Evolutionary conservation across 2,797 vertebrate species (phyloP).

Genomic region (Pangasius larnaudii): DNA sequence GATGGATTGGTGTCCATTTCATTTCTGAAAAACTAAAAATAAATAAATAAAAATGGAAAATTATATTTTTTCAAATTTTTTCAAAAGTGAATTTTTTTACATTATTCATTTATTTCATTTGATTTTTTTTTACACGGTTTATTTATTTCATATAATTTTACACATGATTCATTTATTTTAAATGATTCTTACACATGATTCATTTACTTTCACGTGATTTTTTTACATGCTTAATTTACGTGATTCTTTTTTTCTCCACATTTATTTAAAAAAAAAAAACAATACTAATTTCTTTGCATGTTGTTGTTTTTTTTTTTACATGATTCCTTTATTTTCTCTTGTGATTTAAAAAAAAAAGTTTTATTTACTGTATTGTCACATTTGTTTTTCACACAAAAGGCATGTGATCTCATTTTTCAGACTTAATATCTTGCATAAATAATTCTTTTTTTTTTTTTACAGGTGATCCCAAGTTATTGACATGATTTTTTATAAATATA

Average conservation of each 20-base stretch:
- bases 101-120: neutral
- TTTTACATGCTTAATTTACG: neutral
- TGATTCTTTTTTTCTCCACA: neutral
- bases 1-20: constrained; percentile 28
- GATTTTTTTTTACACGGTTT: neutral
- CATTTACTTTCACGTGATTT: neutral
- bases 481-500: neutral
- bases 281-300: neutral
- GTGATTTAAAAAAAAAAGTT: neutral
- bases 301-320: neutral
- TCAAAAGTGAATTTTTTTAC: neutral
- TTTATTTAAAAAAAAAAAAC: too few species aligned
- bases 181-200: neutral
- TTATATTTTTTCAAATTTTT: neutral
- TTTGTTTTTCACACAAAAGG: neutral
- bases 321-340: neutral
- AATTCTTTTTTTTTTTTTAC: neutral
- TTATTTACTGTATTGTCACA: neutral
- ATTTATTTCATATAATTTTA: neutral
- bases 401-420: neutral
- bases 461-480: neutral
- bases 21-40: neutral
- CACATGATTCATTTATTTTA: neutral
- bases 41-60: neutral
- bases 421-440: neutral